These are phyloP conservation scores for Synergus japonicus DNA, from an alignment of 2,888 invertebrate genomes.

Conservation along the genomic window DNA sequence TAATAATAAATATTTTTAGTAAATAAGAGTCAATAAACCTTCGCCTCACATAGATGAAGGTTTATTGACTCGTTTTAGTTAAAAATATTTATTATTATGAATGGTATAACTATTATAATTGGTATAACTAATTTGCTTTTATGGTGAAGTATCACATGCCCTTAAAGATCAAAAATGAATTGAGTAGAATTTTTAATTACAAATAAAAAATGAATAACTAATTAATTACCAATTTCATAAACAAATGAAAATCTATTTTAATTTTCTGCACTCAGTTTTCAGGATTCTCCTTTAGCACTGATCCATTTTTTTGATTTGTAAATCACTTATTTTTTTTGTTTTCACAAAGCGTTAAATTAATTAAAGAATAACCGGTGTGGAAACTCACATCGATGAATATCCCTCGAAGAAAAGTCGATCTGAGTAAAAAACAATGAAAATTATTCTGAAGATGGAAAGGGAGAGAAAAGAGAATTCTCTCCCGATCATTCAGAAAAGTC, in stretches of 20 bases:
- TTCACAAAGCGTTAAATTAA: not conserved
- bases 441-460: not conserved
- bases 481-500: constrained; percentile 11
- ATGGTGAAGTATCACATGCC: too few relatives aligned
- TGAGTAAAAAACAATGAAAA: not conserved
- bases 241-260: not conserved
- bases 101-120: too few relatives aligned
- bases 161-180: too few relatives aligned
- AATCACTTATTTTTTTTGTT: not conserved
- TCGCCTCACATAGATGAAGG: too few relatives aligned
- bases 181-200: not conserved
- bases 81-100: too few relatives aligned
- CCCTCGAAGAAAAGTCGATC: not conserved
- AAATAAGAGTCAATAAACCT: too few relatives aligned
- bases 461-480: constrained; percentile 19
- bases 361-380: constrained; percentile 3
- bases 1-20: too few relatives aligned
- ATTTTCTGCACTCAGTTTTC: not conserved
- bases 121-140: too few relatives aligned
- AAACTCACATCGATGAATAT: constrained; percentile 20
- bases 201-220: not conserved
- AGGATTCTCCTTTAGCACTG: not conserved
- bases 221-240: not conserved
- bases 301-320: not conserved
- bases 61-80: too few relatives aligned